These are phyloP conservation scores for Alouatta caraya DNA, from an alignment of 2,797 vertebrate genomes.

Conservation along the genomic window DNA sequence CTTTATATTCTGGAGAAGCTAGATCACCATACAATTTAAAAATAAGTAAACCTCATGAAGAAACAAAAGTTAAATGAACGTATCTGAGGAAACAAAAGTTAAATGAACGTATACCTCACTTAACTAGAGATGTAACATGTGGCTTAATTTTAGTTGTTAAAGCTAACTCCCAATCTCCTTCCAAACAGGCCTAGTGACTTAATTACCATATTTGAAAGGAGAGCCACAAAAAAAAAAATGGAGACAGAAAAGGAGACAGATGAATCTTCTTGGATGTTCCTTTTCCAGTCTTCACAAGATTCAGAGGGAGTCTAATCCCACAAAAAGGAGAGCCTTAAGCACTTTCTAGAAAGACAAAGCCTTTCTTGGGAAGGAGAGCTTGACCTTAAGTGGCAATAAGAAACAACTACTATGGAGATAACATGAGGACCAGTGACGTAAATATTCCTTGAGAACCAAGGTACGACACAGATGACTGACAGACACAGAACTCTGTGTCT, in stretches of 20 bases:
- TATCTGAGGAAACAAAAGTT: conserved; percentile 52
- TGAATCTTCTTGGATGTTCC: not conserved
- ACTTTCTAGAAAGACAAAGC: conserved; percentile 25
- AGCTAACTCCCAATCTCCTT: not conserved
- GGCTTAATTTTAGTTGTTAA: conserved; percentile 29
- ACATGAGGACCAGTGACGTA: not conserved
- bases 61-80: conserved; percentile 60
- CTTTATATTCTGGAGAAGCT: conserved; percentile 42
- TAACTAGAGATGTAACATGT: not conserved
- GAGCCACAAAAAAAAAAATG: not conserved
- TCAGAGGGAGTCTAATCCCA: not conserved
- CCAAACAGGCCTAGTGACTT: not conserved
- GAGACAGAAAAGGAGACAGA: not conserved
- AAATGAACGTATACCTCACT: conserved; percentile 58
- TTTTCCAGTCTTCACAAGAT: not conserved
- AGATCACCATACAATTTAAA: not conserved
- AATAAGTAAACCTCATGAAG: conserved; percentile 46
- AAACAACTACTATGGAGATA: not conserved
- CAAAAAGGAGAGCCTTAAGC: not conserved
- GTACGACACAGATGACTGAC: not conserved
- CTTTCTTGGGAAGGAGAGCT: not conserved
- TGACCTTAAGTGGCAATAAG: not conserved
- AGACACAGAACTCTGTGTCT: not conserved
- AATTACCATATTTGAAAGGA: not conserved
- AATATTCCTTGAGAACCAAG: not conserved